A percentile compares a stretch with the other conserved stretches of the same genome.
phyloP scores from a whole-genome alignment of 2,888 invertebrate genomes.

The Myopa tessellatipennis region DNA sequence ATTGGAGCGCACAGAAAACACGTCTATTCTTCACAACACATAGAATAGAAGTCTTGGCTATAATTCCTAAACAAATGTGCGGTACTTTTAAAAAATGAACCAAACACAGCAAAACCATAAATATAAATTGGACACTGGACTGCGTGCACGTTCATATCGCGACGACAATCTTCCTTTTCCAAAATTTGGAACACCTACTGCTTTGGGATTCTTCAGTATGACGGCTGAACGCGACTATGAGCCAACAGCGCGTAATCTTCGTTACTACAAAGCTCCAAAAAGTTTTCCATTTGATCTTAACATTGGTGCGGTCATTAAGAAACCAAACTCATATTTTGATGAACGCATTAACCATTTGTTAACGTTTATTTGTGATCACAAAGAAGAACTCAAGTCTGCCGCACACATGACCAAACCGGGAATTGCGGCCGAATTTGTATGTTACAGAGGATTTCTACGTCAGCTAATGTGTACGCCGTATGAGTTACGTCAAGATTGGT shows the following conservation, averaged over 20 bases:
- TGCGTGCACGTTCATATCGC: conserved; percentile 40
- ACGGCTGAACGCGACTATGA: conserved; percentile 65
- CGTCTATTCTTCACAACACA: too few species aligned
- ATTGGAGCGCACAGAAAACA: too few species aligned
- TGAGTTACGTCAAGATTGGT: conserved; percentile 76
- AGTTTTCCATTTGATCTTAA: conserved; percentile 55
- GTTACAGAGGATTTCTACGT: conserved; percentile 78
- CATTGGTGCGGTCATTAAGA: conserved; percentile 51
- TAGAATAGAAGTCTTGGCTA: too few species aligned
- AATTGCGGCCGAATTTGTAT: conserved; percentile 71
- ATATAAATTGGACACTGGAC: conserved; percentile 35
- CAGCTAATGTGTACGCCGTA: conserved; percentile 77
- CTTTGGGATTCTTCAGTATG: conserved; percentile 72
- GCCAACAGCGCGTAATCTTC: conserved; percentile 67
- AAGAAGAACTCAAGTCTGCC: conserved; percentile 37
- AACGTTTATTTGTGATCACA: conserved; percentile 53
- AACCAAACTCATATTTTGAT: conserved; percentile 61
- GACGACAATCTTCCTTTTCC: conserved; percentile 62
- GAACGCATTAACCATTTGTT: conserved; percentile 52
- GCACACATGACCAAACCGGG: conserved; percentile 45
- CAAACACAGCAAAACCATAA: too few species aligned
- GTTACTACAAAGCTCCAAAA: conserved; percentile 68
- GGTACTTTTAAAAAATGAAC: too few species aligned
- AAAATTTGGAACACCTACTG: conserved; percentile 69
- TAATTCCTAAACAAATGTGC: too few species aligned